Base-by-base conservation (phyloP, 2,888 invertebrate genomes). In the Eilema caniola region DNA sequence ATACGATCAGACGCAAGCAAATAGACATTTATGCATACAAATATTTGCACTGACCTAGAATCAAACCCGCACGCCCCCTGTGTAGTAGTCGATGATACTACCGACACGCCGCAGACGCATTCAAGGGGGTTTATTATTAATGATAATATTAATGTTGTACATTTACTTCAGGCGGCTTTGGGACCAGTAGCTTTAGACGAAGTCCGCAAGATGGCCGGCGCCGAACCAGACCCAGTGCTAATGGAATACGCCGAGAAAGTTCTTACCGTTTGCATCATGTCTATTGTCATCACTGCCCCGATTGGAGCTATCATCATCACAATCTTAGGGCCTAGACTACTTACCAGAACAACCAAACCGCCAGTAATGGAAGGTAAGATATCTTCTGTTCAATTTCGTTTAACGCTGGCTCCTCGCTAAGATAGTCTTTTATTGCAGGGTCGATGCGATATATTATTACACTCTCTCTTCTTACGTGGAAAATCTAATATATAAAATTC, bases 271-370 rank as follows among this genome's bases (percentile, higher is more conserved):
- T 97, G 98, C 86, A 97, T 98, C 31, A 93, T 98, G 75, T 98
- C 98, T 25, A 98, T 98, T 76, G 96, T 98, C 33, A 91, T 99
- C 72, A 98, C 98, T 0, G 98, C 98, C 0, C 98, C 98, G 0
- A 94, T 97, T 1, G 98, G 98, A 0, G 98, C 98, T 23, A 97
- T 98, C 74, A 91, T 98, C 70, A 98, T 98, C 77, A 97, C 98
- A 0, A 87, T 98, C n/a, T 95, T 97, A 0, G 98, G 98, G 0
- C 97, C 98, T 0, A 96, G 96, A 72, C 95, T 98, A 14, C 95
- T 98, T 33, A 98, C 97, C 25, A 98, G 97, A 91, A 98, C 98
- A 0, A 96, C 97, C 69, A 96, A 97, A 76, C 97, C 97, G 1
- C 96, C 96, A 73, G 93, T 96, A 64, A 86, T 96, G 69, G 96